Evolutionary conservation across 1,140 invertebrate genomes (phyloP), one percentile per base, ranked within the genome.

Genomic region (Drosophila oshimai): DNA sequence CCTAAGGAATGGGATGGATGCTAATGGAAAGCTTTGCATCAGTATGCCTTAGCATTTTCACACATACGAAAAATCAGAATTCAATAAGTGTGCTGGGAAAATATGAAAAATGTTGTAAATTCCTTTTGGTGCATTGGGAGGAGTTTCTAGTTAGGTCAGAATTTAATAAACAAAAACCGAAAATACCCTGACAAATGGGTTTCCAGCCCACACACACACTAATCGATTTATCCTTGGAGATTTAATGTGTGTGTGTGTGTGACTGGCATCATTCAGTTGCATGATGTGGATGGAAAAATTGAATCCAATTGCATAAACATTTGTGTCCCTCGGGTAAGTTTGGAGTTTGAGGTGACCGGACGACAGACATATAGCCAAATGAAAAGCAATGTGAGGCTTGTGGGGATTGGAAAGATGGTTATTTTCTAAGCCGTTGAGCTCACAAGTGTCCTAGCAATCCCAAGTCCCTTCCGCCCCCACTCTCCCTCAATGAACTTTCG

Each of bases 341-440:
- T 42, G 31, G 31, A 60, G 36, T 49, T 36, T 24, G 29, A 18
- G 36, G 36, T 2, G 22, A 55, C n/a, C 17, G 57, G 28, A 42
- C 51, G 41, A 61, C 39, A 73, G 39, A 44, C 54, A 45, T 74
- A 70, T 74, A 80, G 74, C 80, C 76, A 70, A 60, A 77, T 78
- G 37, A 37, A 53, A 67, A 60, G 65, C 55, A 39, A 41, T 39
- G 44, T 15, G 17, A 31, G 76, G 58, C 39, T 58, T 13, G 2
- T n/a, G 12, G 28, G 4, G 3, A 39, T 13, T 18, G 28, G 22
- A 0, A 17, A 34, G 42, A 49, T 53, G 53, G 53, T 26, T 49
- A 78, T 67, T 77, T 80, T 76, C 71, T 61, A 80, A 80, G 72
- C 72, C 77, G 77, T 80, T 80, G 69, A 80, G 77, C 77, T 81